Percentiles rank a stretch among this genome's conserved stretches.
Conservation (phyloP, 2,113 vertebrate genomes). For the Percina caprodes region DNA sequence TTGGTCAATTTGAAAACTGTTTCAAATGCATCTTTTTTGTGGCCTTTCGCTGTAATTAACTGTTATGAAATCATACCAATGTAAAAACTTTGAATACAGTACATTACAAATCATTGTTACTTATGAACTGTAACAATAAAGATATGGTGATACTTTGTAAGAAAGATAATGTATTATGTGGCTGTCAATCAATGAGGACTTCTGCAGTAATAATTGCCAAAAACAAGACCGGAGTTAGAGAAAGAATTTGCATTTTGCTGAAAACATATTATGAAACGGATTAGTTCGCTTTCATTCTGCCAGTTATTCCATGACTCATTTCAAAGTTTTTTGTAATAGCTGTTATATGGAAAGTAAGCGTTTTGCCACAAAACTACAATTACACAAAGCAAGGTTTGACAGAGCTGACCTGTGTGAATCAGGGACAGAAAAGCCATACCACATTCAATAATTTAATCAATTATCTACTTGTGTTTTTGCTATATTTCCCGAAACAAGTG, state of each 20-base stretch:
- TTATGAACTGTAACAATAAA: background rate
- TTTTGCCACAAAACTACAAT: slow-evolving; percentile 2
- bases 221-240: background rate
- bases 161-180: background rate
- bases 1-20: slow-evolving; percentile 49
- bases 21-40: background rate
- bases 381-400: background rate
- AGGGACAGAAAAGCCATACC: background rate
- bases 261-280: slow-evolving; percentile 4
- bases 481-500: background rate
- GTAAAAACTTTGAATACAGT: background rate
- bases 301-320: slow-evolving; percentile 18
- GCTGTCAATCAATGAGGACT: background rate
- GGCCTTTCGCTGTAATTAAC: background rate
- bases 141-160: no score
- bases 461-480: background rate
- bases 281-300: slow-evolving; percentile 11
- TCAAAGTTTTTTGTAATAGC: background rate
- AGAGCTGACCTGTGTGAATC: background rate
- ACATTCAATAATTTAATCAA: background rate
- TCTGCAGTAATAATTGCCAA: background rate
- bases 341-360: slow-evolving; percentile 11
- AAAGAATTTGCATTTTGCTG: slow-evolving; percentile 1
- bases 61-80: background rate
- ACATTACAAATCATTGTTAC: background rate